Conservation (phyloP, 2,113 vertebrate genomes). For the Urocolius indicus region DNA sequence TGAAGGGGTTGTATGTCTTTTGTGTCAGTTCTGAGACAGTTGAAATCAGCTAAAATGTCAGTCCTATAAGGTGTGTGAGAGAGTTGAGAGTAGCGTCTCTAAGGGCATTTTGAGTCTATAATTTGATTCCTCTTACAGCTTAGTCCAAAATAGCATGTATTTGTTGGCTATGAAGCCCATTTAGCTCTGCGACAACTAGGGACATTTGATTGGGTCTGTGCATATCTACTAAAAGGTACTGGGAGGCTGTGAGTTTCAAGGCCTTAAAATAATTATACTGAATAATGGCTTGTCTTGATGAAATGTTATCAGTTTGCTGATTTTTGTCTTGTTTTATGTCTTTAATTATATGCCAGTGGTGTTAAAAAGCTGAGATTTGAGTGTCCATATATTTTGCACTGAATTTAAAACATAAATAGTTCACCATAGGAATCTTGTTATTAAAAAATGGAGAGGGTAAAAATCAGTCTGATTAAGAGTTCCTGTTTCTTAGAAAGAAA, state of each 20-base stretch:
- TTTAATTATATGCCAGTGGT: not conserved
- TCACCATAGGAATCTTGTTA: not conserved
- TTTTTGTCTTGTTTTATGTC: not conserved
- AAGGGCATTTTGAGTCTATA: not conserved
- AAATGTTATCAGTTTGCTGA: not conserved
- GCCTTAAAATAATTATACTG: not conserved
- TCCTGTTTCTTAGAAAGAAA: not conserved
- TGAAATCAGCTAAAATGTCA: not conserved
- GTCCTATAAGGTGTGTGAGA: not conserved
- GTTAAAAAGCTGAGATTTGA: not conserved
- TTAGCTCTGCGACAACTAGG: not conserved
- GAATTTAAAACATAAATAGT: not conserved
- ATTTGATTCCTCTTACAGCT: not conserved
- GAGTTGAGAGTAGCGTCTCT: not conserved
- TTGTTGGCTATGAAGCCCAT: not conserved
- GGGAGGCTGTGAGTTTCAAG: not conserved
- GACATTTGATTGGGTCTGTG: not conserved
- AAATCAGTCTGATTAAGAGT: not conserved
- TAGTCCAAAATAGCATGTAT: not conserved
- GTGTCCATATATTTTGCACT: not conserved
- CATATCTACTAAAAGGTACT: not conserved
- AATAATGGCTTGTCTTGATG: not conserved
- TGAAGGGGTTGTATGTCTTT: not conserved
- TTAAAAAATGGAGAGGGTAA: not conserved
- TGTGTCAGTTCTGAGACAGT: not conserved